Evolutionary conservation across 2,797 vertebrate genomes (phyloP), one percentile per base, ranked within the genome.

Genomic region (Phoxinus dragarum): DNA sequence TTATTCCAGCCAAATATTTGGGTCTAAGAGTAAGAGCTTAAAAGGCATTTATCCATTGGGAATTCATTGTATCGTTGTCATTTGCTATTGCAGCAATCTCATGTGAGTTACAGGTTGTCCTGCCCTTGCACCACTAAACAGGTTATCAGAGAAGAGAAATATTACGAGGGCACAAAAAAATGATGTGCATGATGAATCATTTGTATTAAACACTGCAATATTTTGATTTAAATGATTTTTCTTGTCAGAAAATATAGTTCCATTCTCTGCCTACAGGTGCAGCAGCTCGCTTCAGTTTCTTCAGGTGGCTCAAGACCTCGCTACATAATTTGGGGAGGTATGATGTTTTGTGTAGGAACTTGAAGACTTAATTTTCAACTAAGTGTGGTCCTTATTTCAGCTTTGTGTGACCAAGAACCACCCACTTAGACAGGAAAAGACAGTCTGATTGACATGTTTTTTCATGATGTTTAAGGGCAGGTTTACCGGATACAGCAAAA

Each of bases 221-320:
- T 34, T 64, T 64, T 0, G 12, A 64, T 31, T 64, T 14, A 64
- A 27, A 27, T 27, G 0, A 27, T 27, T 66, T 79, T 21, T 36
- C 11, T 68, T 38, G 14, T 17, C 17, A 71, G 21, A 5, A 27
- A 21, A 56, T 56, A 31, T 44, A 27, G 80, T 42, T 21, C 10
- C 80, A 47, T 88, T 75, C 31, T 81, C 3, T 93, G 90, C 84
- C 89, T 88, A 84, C 91, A 99, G 98, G 98, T 91, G 93, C 94
- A 85, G 96, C 97, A 86, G 96, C 96, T 19, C 96, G 93, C 90
- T 99, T 99, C 94, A 98, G 96, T 91, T 96, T 99, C 93, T 97
- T 97, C 88, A 87, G 56, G 17, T 99, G 98, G 97, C 92, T 98
- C 84, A 97, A 93, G 90, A 93, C 93, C 0, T 81, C 95, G 88